These are phyloP conservation scores for Speoplatyrhinus poulsoni DNA, from an alignment of 2,113 vertebrate species.

Conservation along the genomic window DNA sequence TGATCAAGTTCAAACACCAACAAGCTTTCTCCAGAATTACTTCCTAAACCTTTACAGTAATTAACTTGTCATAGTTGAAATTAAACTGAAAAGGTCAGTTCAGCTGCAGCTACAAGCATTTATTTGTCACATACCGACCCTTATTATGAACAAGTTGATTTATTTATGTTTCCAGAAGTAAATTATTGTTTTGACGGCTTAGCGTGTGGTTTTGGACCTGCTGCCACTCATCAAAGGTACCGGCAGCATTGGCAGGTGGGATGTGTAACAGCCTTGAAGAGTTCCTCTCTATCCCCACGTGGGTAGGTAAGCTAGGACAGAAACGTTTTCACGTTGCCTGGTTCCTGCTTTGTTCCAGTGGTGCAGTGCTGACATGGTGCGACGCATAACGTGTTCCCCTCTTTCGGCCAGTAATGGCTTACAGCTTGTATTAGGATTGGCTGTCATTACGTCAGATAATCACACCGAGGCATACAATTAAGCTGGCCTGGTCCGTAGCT, in stretches of 20 bases:
- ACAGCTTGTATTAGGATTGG: conserved; percentile 74
- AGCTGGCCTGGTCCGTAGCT: conserved; percentile 51
- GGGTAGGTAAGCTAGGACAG: conserved; percentile 43
- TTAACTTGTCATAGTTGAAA: background rate
- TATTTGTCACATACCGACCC: background rate
- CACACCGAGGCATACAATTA: conserved; percentile 65
- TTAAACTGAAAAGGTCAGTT: background rate
- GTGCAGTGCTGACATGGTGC: conserved; percentile 38
- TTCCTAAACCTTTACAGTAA: no score
- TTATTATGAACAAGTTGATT: background rate
- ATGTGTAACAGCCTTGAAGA: conserved; percentile 35
- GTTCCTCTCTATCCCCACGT: conserved; percentile 36
- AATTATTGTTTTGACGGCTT: background rate
- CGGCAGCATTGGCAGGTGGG: conserved; percentile 16
- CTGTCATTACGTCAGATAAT: conserved; percentile 76
- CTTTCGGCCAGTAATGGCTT: conserved; percentile 65
- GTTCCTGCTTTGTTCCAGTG: conserved; percentile 40
- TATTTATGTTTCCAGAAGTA: conserved; percentile 7
- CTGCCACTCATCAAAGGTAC: conserved; percentile 41
- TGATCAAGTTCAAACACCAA: no score
- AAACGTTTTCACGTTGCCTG: conserved; percentile 37
- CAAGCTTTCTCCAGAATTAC: background rate
- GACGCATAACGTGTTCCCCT: conserved; percentile 61
- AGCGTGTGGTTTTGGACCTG: conserved; percentile 5
- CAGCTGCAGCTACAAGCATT: background rate